Percentiles rank a stretch among this genome's conserved stretches.
Evolutionary conservation across 1,140 invertebrate species (phyloP).

Genomic region (Bombus superbus): DNA sequence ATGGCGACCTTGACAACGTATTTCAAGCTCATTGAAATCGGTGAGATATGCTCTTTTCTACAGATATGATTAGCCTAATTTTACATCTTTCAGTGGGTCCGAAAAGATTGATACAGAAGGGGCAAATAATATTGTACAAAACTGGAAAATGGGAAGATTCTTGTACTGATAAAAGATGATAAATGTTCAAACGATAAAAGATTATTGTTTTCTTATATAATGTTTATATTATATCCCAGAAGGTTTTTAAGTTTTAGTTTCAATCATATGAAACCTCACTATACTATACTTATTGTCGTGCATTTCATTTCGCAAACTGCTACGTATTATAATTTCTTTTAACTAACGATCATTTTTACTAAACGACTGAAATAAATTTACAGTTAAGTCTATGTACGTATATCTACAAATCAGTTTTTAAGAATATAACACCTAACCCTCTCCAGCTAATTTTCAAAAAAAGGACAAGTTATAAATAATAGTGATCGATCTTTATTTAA

Average conservation of each 20-base stretch:
- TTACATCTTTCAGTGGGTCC: background rate
- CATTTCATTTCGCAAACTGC: constrained; percentile 35
- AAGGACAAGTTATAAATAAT: background rate
- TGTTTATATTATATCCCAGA: constrained; percentile 2
- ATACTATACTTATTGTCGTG: constrained; percentile 66
- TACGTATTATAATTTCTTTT: constrained; percentile 53
- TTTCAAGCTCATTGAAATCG: too few species aligned
- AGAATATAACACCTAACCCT: background rate
- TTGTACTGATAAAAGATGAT: background rate
- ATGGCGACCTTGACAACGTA: too few species aligned
- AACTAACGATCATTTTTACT: background rate
- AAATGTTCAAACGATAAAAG: background rate
- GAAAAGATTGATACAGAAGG: background rate
- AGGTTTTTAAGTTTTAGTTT: constrained; percentile 52
- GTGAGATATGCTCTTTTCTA: too few species aligned
- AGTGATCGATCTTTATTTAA: background rate
- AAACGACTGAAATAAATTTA: constrained; percentile 46
- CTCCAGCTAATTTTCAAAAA: background rate
- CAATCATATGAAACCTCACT: constrained; percentile 44
- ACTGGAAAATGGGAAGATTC: background rate
- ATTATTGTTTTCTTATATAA: constrained; percentile 1
- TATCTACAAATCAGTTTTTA: constrained; percentile 9
- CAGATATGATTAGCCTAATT: too few species aligned
- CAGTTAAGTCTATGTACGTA: constrained; percentile 27
- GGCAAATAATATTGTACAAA: background rate